A percentile compares a stretch with the other conserved stretches of the same genome.
These are phyloP conservation scores for Rhinoptilus africanus DNA, from an alignment of 2,113 vertebrate species.

Conservation along the genomic window DNA sequence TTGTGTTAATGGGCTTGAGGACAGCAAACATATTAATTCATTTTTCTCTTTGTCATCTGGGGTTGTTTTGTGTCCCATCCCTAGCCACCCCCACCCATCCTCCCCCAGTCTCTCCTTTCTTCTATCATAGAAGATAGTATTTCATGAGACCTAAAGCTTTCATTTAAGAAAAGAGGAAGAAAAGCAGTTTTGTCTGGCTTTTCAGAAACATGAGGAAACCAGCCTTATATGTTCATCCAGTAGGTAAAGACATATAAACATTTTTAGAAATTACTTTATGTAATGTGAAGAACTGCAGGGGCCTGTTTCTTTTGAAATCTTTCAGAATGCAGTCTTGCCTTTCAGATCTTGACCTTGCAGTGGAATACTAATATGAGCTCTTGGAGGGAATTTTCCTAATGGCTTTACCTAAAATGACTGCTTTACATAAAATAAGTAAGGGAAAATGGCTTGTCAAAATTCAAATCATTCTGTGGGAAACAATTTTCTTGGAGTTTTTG, in stretches of 20 bases:
- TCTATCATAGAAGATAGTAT: neutral
- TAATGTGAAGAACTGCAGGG: neutral
- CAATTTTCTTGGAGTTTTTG: neutral
- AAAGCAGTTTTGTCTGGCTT: neutral
- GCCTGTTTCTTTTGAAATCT: slow-evolving; percentile 4
- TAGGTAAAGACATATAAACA: neutral
- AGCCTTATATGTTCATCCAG: neutral
- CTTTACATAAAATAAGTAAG: slow-evolving; percentile 47
- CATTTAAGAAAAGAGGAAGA: neutral
- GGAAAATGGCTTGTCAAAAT: slow-evolving; percentile 40
- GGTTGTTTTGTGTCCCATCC: neutral
- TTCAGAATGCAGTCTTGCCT: neutral
- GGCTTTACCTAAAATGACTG: slow-evolving; percentile 19
- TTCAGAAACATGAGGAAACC: neutral
- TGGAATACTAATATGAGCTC: neutral
- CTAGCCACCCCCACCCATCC: neutral
- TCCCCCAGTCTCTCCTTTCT: neutral
- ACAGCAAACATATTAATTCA: neutral
- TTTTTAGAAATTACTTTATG: neutral
- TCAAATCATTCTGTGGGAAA: slow-evolving; percentile 24
- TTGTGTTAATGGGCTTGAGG: neutral
- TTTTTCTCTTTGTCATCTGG: neutral
- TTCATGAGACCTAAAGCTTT: neutral
- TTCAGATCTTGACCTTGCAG: slow-evolving; percentile 1
- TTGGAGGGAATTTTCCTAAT: slow-evolving; percentile 45